Evolutionary conservation across 1,140 invertebrate species (phyloP).

Genomic region (Anastatus disparis): DNA sequence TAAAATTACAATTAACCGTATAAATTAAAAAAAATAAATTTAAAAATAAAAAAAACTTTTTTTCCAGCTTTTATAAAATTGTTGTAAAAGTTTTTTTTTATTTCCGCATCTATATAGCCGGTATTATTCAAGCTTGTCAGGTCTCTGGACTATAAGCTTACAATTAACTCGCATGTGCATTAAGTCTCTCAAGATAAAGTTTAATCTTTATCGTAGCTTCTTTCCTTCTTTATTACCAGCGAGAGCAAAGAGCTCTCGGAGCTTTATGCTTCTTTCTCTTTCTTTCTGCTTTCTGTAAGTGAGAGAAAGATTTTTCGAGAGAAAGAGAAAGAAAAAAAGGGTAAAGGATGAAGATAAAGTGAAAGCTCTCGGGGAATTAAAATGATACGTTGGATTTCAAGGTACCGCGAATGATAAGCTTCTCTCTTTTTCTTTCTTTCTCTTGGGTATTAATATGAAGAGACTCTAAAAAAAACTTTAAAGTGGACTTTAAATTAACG

Average conservation of each 20-base stretch:
- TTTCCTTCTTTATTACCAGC: slow-evolving; percentile 2
- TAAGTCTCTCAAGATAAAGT: slow-evolving; percentile 20
- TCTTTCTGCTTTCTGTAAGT: too few relatives aligned
- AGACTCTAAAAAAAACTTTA: not conserved
- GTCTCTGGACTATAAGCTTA: not conserved
- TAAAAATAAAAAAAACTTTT: too few relatives aligned
- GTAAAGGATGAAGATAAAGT: slow-evolving; percentile 15
- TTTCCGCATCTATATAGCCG: too few relatives aligned
- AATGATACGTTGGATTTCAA: slow-evolving; percentile 17
- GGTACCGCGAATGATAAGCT: slow-evolving; percentile 5
- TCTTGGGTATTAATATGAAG: not conserved
- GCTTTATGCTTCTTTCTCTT: not conserved
- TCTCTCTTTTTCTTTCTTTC: too few relatives aligned
- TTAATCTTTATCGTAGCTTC: slow-evolving; percentile 14
- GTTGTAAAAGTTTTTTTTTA: too few relatives aligned
- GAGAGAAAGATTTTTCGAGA: slow-evolving; percentile 8
- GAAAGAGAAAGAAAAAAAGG: not conserved
- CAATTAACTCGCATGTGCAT: slow-evolving; percentile 10
- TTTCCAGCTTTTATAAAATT: too few relatives aligned
- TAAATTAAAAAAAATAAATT: too few relatives aligned
- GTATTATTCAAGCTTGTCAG: too few relatives aligned
- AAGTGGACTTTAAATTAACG: not conserved
- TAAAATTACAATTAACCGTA: too few relatives aligned
- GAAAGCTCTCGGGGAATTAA: slow-evolving; percentile 19
- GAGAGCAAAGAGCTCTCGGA: too few relatives aligned